A percentile compares a stretch with the other conserved stretches of the same genome.
Conservation (phyloP, 2,888 invertebrate species). For the Boloria selene region DNA sequence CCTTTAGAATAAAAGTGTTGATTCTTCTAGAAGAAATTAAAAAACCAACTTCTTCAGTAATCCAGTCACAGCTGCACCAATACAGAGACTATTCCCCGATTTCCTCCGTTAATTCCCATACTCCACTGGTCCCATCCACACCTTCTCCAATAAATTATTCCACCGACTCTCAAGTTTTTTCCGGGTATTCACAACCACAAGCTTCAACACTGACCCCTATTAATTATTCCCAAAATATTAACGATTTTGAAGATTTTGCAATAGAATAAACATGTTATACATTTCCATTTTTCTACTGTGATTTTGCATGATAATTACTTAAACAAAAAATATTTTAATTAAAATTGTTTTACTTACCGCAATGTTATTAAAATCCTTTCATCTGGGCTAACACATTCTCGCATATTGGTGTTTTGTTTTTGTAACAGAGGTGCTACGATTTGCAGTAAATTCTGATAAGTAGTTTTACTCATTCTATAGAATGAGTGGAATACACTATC, state of each 20-base stretch:
- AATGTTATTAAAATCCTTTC: conserved; percentile 28
- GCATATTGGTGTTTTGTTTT: conserved; percentile 16
- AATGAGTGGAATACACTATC: neutral
- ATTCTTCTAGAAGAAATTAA: neutral
- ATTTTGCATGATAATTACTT: too few relatives aligned
- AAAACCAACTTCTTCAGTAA: neutral
- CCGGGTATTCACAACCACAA: neutral
- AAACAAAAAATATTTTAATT: too few relatives aligned
- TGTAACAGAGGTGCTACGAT: neutral
- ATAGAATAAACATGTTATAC: too few relatives aligned
- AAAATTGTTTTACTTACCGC: conserved; percentile 7
- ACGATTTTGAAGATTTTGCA: too few relatives aligned
- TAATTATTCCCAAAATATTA: too few relatives aligned
- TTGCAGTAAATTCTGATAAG: neutral
- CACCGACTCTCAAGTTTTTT: neutral
- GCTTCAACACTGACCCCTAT: too few relatives aligned
- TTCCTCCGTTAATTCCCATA: neutral
- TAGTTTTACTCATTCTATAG: conserved; percentile 6
- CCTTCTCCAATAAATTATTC: conserved; percentile 1
- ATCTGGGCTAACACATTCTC: conserved; percentile 25
- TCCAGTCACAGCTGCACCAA: neutral
- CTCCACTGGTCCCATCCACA: neutral
- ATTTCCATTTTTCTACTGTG: too few relatives aligned
- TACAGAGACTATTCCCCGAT: neutral
- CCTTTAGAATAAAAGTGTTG: neutral